Evolutionary conservation across 2,888 invertebrate genomes (phyloP).

Genomic region (Morpho deidamia): DNA sequence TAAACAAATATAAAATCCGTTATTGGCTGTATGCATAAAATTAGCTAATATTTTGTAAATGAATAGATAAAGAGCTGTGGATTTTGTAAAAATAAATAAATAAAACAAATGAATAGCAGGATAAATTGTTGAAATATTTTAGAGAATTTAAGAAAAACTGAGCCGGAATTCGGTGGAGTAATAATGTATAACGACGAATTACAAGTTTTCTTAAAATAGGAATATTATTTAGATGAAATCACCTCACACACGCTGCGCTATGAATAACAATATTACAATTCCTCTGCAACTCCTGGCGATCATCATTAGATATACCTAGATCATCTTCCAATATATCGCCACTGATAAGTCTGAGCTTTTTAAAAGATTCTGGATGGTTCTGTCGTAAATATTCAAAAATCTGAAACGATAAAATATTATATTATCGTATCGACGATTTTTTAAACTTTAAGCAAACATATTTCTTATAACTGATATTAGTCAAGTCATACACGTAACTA

Average conservation of each 20-base stretch:
- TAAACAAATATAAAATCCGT: too few species aligned
- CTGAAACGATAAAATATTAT: slow-evolving; percentile 40
- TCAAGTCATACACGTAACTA: too few species aligned
- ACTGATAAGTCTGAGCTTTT: slow-evolving; percentile 81
- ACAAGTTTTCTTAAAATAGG: too few species aligned
- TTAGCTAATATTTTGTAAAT: too few species aligned
- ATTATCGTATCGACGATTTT: neutral
- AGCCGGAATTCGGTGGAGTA: too few species aligned
- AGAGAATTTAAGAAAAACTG: too few species aligned
- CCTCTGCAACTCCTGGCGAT: slow-evolving; percentile 75
- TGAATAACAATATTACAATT: slow-evolving; percentile 88
- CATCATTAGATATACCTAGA: slow-evolving; percentile 78
- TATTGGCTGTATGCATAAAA: too few species aligned
- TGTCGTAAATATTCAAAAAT: slow-evolving; percentile 74
- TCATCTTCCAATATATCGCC: slow-evolving; percentile 81
- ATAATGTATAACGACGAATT: too few species aligned
- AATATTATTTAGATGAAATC: neutral
- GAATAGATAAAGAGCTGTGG: too few species aligned
- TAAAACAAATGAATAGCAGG: neutral
- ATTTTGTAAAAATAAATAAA: too few species aligned
- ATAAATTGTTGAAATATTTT: too few species aligned
- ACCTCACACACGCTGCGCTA: slow-evolving; percentile 90
- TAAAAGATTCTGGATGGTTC: slow-evolving; percentile 74
- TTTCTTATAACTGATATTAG: too few species aligned
- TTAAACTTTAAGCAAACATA: neutral